Evolutionary conservation across 2,888 invertebrate species (phyloP).

Genomic region (Eupithecia subumbrata): DNA sequence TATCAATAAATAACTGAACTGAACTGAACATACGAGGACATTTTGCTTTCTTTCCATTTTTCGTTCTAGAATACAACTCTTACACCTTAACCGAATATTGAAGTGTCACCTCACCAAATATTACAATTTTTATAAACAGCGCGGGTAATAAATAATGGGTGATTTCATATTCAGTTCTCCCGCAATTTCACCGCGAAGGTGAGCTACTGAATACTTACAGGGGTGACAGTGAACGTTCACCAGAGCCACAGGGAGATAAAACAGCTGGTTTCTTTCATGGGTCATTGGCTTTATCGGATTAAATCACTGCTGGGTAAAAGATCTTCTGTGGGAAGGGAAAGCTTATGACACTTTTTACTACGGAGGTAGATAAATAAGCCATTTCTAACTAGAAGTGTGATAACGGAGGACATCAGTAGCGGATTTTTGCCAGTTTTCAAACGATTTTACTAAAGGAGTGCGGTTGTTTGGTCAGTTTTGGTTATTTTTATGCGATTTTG

Average conservation of each 20-base stretch:
- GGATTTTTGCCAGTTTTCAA: too few species aligned
- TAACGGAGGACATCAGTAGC: too few species aligned
- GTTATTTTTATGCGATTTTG: too few species aligned
- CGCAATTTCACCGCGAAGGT: constrained; percentile 36
- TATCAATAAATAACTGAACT: too few species aligned
- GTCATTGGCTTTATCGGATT: neutral
- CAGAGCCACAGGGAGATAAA: neutral
- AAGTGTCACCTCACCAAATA: neutral
- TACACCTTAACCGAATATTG: neutral
- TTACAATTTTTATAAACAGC: neutral
- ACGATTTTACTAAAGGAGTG: too few species aligned
- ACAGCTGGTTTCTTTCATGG: neutral
- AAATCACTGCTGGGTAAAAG: too few species aligned
- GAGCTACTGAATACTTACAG: constrained; percentile 27
- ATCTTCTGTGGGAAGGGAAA: too few species aligned
- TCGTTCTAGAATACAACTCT: neutral
- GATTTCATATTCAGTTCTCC: constrained; percentile 33
- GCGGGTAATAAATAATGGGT: constrained; percentile 28
- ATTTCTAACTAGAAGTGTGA: too few species aligned
- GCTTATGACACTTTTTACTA: too few species aligned
- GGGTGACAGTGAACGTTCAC: constrained; percentile 14
- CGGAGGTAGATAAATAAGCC: too few species aligned
- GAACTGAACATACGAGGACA: too few species aligned
- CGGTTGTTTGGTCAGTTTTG: too few species aligned
- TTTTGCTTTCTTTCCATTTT: neutral